Conservation (phyloP, 2,888 invertebrate genomes). For the Ornithoptera alexandrae region DNA sequence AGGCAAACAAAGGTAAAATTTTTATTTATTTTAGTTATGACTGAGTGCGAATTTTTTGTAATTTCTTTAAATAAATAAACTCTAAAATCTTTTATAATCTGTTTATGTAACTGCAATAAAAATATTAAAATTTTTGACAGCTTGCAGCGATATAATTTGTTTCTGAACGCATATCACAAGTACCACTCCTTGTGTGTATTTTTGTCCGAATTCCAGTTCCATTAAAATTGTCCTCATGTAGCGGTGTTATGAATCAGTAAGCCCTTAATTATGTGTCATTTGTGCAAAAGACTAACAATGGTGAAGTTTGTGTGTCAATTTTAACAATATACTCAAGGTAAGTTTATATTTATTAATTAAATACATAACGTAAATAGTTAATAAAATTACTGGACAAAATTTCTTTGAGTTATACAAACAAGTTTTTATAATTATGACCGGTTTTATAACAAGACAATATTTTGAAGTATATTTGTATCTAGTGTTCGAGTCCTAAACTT, state of each 20-base stretch:
- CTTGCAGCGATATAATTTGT: constrained; percentile 23
- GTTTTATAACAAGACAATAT: too few relatives aligned
- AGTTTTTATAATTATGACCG: too few relatives aligned
- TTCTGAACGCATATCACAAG: constrained; percentile 39
- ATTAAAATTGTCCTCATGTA: constrained; percentile 27
- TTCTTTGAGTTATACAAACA: too few relatives aligned
- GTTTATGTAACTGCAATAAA: neutral
- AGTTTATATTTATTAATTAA: constrained; percentile 4
- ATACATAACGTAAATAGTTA: neutral
- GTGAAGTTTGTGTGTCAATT: constrained; percentile 19
- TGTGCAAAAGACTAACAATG: constrained; percentile 24
- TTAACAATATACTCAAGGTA: constrained; percentile 14
- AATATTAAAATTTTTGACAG: constrained; percentile 14
- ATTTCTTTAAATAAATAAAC: too few relatives aligned
- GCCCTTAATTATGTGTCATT: constrained; percentile 26
- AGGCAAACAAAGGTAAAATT: too few relatives aligned
- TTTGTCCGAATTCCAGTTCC: constrained; percentile 36
- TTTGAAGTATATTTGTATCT: too few relatives aligned
- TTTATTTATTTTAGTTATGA: too few relatives aligned
- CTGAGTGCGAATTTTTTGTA: too few relatives aligned
- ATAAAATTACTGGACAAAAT: too few relatives aligned
- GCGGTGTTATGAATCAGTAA: constrained; percentile 27
- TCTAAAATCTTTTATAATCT: too few relatives aligned
- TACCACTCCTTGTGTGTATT: constrained; percentile 48
- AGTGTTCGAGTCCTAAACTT: too few relatives aligned